These are phyloP conservation scores for Hyppa rectilinea DNA, from an alignment of 2,888 invertebrate genomes.

Conservation along the genomic window DNA sequence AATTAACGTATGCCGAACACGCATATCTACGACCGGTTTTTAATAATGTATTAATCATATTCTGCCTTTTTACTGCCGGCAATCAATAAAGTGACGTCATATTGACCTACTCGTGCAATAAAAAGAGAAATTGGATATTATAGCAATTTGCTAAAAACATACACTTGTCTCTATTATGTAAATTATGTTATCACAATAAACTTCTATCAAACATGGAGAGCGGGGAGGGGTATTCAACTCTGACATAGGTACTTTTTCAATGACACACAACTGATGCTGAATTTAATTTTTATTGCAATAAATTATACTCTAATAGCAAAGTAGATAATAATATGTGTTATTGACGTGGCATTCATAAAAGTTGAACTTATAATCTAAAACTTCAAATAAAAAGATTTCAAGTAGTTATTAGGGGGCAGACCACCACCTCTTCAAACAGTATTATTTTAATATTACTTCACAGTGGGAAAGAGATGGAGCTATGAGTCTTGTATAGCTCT, in stretches of 20 bases:
- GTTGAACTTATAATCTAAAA: background rate
- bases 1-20: background rate
- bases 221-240: background rate
- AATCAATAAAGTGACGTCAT: conserved; percentile 13
- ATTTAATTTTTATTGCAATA: background rate
- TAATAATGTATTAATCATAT: conserved; percentile 18
- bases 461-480: no score
- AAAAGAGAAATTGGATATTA: background rate
- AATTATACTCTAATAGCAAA: background rate
- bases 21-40: conserved; percentile 4
- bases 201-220: background rate
- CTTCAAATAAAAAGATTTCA: background rate
- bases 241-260: background rate
- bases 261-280: background rate
- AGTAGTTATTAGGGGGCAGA: background rate
- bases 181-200: background rate
- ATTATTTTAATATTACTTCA: no score
- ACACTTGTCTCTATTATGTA: background rate
- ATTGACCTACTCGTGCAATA: conserved; percentile 7
- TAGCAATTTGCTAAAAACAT: background rate
- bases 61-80: conserved; percentile 16
- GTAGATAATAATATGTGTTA: no score
- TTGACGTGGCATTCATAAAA: background rate
- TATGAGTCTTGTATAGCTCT: no score
- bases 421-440: no score